phyloP scores from a whole-genome alignment of 2,888 invertebrate genomes.

The Tiliacea aurago region DNA sequence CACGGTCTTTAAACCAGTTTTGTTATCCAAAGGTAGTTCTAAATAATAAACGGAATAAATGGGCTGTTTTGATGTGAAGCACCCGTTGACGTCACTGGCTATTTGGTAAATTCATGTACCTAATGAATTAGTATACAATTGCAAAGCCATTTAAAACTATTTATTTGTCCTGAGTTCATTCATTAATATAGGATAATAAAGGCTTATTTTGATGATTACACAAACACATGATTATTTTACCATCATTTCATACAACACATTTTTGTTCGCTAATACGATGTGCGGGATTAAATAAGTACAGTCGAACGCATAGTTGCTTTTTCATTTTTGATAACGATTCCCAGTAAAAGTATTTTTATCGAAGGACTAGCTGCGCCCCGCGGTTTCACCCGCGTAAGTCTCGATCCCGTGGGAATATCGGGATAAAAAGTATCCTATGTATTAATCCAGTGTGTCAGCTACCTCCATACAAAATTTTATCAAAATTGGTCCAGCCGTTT shows the following conservation, averaged over 20 bases:
- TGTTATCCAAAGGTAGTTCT: too few species aligned
- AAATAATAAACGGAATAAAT: not conserved
- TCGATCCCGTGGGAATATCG: too few species aligned
- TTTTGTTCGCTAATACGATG: not conserved
- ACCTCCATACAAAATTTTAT: too few species aligned
- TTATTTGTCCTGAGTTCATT: slow-evolving; percentile 5
- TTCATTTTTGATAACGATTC: not conserved
- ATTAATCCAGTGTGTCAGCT: too few species aligned
- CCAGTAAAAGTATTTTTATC: not conserved
- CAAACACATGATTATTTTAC: not conserved
- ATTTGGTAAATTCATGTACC: not conserved
- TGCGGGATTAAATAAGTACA: not conserved
- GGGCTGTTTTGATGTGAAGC: not conserved
- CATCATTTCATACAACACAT: not conserved
- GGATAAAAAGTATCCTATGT: too few species aligned
- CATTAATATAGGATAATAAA: slow-evolving; percentile 8
- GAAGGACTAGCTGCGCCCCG: too few species aligned
- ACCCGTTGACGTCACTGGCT: not conserved
- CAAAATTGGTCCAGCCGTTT: too few species aligned
- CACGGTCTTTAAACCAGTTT: too few species aligned
- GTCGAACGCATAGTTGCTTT: not conserved
- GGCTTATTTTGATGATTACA: not conserved
- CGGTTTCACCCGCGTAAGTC: too few species aligned
- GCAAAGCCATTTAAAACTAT: not conserved
- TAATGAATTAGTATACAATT: slow-evolving; percentile 18